phyloP scores from a whole-genome alignment of 2,113 vertebrate species.

The Grantiella picta region DNA sequence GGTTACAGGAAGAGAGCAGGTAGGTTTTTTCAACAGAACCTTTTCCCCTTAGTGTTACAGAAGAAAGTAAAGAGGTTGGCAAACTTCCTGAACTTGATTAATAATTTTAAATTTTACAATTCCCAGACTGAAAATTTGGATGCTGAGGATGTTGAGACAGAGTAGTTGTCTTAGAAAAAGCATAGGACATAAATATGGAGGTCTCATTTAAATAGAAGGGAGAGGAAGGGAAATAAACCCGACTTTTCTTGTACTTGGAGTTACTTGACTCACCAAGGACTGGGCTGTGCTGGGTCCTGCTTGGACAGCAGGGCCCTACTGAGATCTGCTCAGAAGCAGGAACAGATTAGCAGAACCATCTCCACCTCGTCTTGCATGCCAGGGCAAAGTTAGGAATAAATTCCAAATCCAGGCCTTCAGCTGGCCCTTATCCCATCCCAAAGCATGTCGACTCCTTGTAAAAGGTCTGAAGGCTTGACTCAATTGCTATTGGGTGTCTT shows the following conservation, averaged over 20 bases:
- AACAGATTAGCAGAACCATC: not conserved
- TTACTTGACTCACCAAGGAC: not conserved
- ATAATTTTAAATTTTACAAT: not conserved
- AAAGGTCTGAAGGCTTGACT: not conserved
- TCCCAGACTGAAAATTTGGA: not conserved
- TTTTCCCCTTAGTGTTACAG: not conserved
- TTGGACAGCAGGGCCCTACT: not conserved
- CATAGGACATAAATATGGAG: not conserved
- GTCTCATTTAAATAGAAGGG: not conserved
- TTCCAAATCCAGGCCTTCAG: not conserved
- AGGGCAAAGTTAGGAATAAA: not conserved
- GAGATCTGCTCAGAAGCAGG: not conserved
- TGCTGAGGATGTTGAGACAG: not conserved
- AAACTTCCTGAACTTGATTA: slow-evolving; percentile 7
- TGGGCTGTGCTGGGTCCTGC: not conserved
- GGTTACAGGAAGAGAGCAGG: slow-evolving; percentile 66
- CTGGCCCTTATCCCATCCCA: not conserved
- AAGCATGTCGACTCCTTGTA: rapidly evolving
- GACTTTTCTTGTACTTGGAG: not conserved
- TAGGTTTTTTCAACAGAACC: slow-evolving; percentile 32
- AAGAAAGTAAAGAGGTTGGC: slow-evolving; percentile 18
- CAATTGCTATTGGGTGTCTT: not conserved
- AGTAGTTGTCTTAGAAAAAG: not conserved
- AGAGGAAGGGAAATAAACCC: not conserved
- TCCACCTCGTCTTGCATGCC: rapidly evolving